A percentile compares a stretch with the other conserved stretches of the same genome.
Conservation (phyloP, 1,140 invertebrate species). For the Aphis craccivora region DNA sequence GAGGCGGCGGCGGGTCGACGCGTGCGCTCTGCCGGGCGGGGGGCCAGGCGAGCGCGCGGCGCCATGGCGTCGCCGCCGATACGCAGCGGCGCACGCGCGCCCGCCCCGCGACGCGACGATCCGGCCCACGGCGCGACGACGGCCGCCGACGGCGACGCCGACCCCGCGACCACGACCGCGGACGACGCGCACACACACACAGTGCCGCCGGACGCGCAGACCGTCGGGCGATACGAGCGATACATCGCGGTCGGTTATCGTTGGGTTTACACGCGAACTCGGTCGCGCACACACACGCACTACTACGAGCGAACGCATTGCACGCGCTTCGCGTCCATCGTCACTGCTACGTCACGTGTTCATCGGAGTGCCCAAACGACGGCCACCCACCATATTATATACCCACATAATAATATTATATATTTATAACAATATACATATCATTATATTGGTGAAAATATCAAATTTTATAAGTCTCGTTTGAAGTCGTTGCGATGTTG, state of each 20-base stretch:
- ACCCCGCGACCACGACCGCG: background rate
- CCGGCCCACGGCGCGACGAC: background rate
- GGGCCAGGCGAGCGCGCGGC: constrained; percentile 33
- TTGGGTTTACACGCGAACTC: background rate
- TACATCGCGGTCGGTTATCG: background rate
- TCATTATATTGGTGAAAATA: background rate
- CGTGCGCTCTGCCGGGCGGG: background rate
- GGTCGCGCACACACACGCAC: background rate
- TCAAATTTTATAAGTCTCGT: too few relatives aligned
- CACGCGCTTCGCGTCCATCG: background rate
- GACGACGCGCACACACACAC: background rate
- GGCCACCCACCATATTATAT: background rate
- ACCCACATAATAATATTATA: background rate
- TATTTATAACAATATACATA: background rate
- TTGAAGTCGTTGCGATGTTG: background rate
- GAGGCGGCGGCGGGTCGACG: constrained; percentile 10
- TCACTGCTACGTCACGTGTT: constrained; percentile 14
- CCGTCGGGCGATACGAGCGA: constrained; percentile 15
- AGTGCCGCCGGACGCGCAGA: constrained; percentile 20
- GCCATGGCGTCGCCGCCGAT: constrained; percentile 3
- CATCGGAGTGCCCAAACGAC: background rate
- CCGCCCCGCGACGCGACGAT: background rate
- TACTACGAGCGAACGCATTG: background rate
- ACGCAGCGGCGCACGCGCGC: constrained; percentile 16
- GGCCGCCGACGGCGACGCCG: background rate